A percentile compares a stretch with the other conserved stretches of the same genome.
Conservation (phyloP, 2,888 invertebrate species). For the Epinotia nisella region DNA sequence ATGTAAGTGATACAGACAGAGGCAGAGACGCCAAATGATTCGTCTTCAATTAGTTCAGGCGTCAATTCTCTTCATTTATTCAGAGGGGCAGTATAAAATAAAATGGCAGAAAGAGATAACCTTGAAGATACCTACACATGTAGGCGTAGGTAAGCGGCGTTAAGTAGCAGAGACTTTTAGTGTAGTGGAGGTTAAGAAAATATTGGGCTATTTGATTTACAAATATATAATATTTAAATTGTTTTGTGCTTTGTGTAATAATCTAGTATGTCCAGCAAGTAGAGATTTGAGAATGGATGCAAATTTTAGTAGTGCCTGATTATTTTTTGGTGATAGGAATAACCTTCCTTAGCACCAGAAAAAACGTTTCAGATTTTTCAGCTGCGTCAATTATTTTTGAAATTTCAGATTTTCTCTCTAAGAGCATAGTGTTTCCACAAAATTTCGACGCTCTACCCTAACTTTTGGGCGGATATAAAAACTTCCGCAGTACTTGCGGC, state of each 20-base stretch:
- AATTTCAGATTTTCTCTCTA: conserved; percentile 32
- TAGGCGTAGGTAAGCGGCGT: not conserved
- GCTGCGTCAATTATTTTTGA: too few relatives aligned
- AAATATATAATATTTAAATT: not conserved
- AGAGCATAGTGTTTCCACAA: conserved; percentile 21
- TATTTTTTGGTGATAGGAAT: too few relatives aligned
- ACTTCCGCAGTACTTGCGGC: conserved; percentile 31
- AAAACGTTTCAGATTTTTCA: too few relatives aligned
- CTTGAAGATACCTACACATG: conserved; percentile 67
- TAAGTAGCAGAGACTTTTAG: not conserved
- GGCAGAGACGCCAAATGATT: conserved; percentile 57
- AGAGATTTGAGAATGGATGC: too few relatives aligned
- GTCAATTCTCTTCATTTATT: conserved; percentile 69
- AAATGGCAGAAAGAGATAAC: conserved; percentile 62
- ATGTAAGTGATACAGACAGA: conserved; percentile 58
- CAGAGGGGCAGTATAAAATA: conserved; percentile 66
- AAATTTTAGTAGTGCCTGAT: too few relatives aligned
- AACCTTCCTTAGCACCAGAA: too few relatives aligned
- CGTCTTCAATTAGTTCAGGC: conserved; percentile 69
- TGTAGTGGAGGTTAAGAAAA: not conserved
- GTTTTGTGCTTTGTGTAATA: not conserved
- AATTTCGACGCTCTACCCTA: conserved; percentile 18
- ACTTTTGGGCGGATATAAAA: conserved; percentile 38
- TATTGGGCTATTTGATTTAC: not conserved
- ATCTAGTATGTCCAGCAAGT: not conserved